Base-by-base conservation (phyloP, 2,797 vertebrate genomes). In the Sebastes miniatus region DNA sequence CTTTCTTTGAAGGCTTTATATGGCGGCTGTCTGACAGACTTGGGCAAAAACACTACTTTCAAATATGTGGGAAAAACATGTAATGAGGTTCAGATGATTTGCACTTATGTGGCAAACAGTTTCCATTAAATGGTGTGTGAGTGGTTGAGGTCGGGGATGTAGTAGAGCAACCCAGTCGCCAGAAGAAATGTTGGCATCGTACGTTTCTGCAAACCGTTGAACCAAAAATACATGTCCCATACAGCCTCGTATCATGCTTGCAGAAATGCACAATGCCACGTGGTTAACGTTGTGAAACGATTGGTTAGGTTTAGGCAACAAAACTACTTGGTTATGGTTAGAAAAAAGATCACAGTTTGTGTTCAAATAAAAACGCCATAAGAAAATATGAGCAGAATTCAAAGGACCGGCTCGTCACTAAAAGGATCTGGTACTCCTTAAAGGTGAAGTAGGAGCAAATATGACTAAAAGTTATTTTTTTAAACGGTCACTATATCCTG, bases 1-100 rank as follows among this genome's bases (percentile, higher is more conserved):
- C 72, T 73, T 66, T 69, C 77, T 78, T 78, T 83, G 73, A 80
- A 79, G 54, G 64, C 50, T 29, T 63, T 77, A 66, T 61, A 75
- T 24, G 81, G 87, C 34, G 11, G 29, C 78, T 56, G 75, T 73
- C 62, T 81, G 85, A 85, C 87, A 85, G 78, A 50, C 59, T 66
- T 65, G 80, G 64, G 74, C 80, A 74, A 80, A 80, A 86, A 76
- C 63, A 56, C 29, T 4, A 73, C 64, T 79, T 73, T 69, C 43
- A 83, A 83, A 85, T 54, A 74, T 79, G 63, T 58, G 9, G 76
- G 83, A 81, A 83, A 83, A 82, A 80, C 58, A 82, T 1, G 39
- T 43, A 43, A 43, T 43, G 34, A 78, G 57, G 47, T 52, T 80
- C 7, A 24, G 32, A 73, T 76, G 43, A 77, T 59, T 81, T 76